These are phyloP conservation scores for Ricordea florida DNA, from an alignment of 92 coral and sea anemone genomes.

Conservation along the genomic window DNA sequence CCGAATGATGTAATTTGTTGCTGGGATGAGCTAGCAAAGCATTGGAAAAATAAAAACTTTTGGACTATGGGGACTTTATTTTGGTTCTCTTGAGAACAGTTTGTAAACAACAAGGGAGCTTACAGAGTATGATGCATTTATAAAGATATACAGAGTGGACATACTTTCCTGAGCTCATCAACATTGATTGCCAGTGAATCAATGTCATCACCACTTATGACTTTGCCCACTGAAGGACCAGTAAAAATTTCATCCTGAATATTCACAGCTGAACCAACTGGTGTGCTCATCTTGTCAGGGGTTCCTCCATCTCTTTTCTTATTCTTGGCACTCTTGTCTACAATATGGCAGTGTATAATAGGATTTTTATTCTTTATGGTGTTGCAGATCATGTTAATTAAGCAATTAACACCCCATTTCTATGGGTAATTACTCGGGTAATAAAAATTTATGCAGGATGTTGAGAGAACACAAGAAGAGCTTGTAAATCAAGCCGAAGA, in stretches of 20 bases:
- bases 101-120: neutral
- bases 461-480: too few relatives aligned
- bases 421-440: too few relatives aligned
- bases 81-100: too few relatives aligned
- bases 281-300: conserved; percentile 91
- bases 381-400: too few relatives aligned
- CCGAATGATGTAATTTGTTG: too few relatives aligned
- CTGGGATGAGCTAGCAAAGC: too few relatives aligned
- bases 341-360: too few relatives aligned
- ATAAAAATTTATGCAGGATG: neutral
- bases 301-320: conserved; percentile 92
- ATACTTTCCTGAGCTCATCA: conserved; percentile 84
- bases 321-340: conserved; percentile 73
- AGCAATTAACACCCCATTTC: too few relatives aligned
- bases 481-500: too few relatives aligned
- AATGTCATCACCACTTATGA: conserved; percentile 89
- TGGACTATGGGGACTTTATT: too few relatives aligned
- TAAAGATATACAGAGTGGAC: neutral
- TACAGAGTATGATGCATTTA: neutral
- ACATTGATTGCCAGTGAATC: conserved; percentile 92
- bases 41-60: too few relatives aligned
- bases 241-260: conserved; percentile 66
- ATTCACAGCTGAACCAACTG: conserved; percentile 79
- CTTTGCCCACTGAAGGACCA: conserved; percentile 64
- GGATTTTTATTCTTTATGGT: too few relatives aligned